Base-by-base conservation (phyloP, 2,113 vertebrate species). In the Sorex fumeus region DNA sequence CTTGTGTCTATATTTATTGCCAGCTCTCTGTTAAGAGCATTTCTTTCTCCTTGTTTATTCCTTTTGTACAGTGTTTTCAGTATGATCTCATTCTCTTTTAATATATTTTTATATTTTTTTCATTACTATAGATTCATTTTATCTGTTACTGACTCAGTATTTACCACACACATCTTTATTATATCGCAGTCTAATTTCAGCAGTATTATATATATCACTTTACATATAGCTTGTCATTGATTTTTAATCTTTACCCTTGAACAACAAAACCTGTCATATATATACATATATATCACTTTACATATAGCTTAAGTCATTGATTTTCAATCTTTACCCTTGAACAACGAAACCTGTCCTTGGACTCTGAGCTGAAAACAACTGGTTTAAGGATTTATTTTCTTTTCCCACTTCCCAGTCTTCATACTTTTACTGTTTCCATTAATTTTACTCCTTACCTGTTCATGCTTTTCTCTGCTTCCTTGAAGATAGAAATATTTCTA, bases 391-490 rank as follows among this genome's bases (percentile, higher is more conserved):
- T 19, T 18, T 19, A 21, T 11, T 66, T 87, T 13, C 27, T 4
- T 30, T 81, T 87, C 13, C 8, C 81, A 27, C 16, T 57, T 79
- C 45, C 30, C 11, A 75, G 27, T 18, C 47, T 82, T 76, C 28
- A 28, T 87, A 13, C 28, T 74, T 1, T 60, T 60, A 7, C 74
- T 87, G 21, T 67, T 75, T 67, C 21, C 18, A 34, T 30, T 50
- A 1, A 50, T 72, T 76, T 81, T 87, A 11, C 40, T 93, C 1
- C 53, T 62, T 77, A 45, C 47, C 40, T 88, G 45, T 25, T 70
- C 40, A 50, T 70, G 28, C 62, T 78, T 88, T 77, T 88, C 21
- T 84, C 21, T 84, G 40, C 34, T 60, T 67, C 77, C 32, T 92
- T 43, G 16, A 76, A 87, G 25, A 57, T 69, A n/a, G 8, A 57